These are phyloP conservation scores for Sciurus niger DNA, from an alignment of 2,113 vertebrate genomes.

Conservation along the genomic window DNA sequence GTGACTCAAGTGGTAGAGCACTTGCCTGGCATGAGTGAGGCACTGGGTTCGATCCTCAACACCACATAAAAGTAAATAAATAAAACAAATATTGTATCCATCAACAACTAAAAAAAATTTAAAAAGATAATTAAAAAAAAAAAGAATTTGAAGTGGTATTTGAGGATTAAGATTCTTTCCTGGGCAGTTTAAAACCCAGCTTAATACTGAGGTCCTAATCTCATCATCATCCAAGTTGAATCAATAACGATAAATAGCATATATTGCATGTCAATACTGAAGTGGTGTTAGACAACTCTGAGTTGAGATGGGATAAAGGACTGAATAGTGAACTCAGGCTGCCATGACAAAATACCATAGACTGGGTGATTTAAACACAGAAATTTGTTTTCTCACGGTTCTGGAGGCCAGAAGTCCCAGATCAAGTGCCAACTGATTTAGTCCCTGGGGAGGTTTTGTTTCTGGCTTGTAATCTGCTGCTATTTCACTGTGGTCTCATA, in stretches of 20 bases:
- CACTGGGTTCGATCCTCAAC: too few relatives aligned
- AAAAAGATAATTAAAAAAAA: too few relatives aligned
- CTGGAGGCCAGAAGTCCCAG: background rate
- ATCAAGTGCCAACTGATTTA: background rate
- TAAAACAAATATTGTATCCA: too few relatives aligned
- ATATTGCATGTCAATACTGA: constrained; percentile 8
- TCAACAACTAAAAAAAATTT: too few relatives aligned
- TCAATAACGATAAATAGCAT: constrained; percentile 50
- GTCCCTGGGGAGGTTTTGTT: background rate
- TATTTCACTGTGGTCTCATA: background rate
- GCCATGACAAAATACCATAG: background rate
- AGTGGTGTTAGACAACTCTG: constrained; percentile 23
- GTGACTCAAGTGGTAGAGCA: too few relatives aligned
- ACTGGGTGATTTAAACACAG: background rate
- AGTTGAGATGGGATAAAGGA: constrained; percentile 4
- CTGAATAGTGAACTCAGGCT: background rate
- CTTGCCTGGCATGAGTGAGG: too few relatives aligned
- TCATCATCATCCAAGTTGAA: background rate
- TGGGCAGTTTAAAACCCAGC: constrained; percentile 57
- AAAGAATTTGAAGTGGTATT: background rate
- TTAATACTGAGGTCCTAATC: background rate
- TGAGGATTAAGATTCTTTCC: constrained; percentile 45
- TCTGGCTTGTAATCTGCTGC: background rate
- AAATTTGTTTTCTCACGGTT: background rate
- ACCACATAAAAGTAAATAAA: too few relatives aligned